Evolutionary conservation across 2,113 vertebrate genomes (phyloP).

Genomic region (Calypte anna): DNA sequence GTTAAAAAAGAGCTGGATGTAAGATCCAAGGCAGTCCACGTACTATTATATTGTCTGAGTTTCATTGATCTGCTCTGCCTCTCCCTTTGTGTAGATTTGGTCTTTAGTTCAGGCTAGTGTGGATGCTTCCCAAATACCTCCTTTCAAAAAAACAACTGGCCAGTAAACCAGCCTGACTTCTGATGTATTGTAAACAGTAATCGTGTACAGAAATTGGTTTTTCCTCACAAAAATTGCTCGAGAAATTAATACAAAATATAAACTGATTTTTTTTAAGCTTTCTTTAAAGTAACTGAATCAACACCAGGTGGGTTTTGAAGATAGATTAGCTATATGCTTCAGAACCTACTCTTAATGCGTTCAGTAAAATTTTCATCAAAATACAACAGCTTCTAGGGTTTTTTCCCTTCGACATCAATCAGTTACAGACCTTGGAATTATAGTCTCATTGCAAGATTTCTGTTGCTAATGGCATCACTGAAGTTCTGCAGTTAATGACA

Average conservation of each 20-base stretch:
- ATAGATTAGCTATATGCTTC: conserved; percentile 41
- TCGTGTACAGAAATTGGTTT: background rate
- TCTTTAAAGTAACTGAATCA: conserved; percentile 34
- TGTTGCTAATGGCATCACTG: conserved; percentile 13
- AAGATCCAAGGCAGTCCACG: background rate
- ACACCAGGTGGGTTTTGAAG: conserved; percentile 36
- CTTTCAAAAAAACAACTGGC: background rate
- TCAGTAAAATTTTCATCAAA: conserved; percentile 48
- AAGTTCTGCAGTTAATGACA: conserved; percentile 8
- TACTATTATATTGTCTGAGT: background rate
- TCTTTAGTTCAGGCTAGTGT: background rate
- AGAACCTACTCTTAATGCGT: conserved; percentile 36
- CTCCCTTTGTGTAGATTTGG: background rate
- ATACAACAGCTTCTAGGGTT: background rate
- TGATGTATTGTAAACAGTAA: background rate
- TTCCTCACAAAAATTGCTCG: background rate
- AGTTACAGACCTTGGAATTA: background rate
- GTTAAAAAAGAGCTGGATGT: background rate
- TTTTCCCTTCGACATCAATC: conserved; percentile 18
- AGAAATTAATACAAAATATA: background rate
- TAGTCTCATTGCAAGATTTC: background rate
- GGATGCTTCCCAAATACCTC: background rate
- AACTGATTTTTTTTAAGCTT: background rate
- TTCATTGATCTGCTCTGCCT: background rate
- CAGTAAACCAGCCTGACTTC: background rate